Evolutionary conservation across 2,888 invertebrate species (phyloP).

Genomic region (Drosophila demipolita): DNA sequence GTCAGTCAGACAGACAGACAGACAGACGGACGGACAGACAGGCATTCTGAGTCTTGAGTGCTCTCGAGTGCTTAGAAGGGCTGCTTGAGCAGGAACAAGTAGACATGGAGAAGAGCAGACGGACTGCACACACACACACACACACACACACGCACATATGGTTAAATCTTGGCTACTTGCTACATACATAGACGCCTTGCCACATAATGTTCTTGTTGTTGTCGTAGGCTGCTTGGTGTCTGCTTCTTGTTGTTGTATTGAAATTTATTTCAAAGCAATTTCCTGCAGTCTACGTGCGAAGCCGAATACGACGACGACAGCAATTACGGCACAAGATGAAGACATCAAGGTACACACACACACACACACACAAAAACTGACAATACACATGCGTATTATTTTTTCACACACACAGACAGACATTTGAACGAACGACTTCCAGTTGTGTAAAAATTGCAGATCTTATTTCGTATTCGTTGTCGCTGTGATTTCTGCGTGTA

Average conservation of each 20-base stretch:
- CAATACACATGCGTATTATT: slow-evolving; percentile 23
- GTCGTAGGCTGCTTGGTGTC: slow-evolving; percentile 34
- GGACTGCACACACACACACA: slow-evolving; percentile 15
- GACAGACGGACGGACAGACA: slow-evolving; percentile 8
- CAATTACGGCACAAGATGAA: slow-evolving; percentile 77
- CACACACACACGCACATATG: slow-evolving; percentile 41
- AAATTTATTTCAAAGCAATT: slow-evolving; percentile 80
- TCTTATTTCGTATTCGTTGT: slow-evolving; percentile 71
- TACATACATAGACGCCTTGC: slow-evolving; percentile 43
- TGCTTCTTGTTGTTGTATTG: slow-evolving; percentile 70
- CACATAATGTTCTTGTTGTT: slow-evolving; percentile 51
- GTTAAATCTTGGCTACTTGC: slow-evolving; percentile 35
- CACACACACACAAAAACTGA: slow-evolving; percentile 12
- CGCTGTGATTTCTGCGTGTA: slow-evolving; percentile 67
- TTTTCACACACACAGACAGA: slow-evolving; percentile 25
- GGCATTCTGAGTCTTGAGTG: slow-evolving; percentile 49
- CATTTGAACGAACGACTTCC: slow-evolving; percentile 22
- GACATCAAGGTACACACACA: slow-evolving; percentile 60
- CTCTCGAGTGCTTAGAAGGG: slow-evolving; percentile 69
- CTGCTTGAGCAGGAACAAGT: slow-evolving; percentile 60
- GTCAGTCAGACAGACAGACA: slow-evolving; percentile 7
- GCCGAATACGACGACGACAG: slow-evolving; percentile 43
- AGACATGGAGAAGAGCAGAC: slow-evolving; percentile 19
- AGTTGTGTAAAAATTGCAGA: slow-evolving; percentile 63
- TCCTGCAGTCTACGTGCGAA: slow-evolving; percentile 76